Conservation (phyloP, 2,113 vertebrate genomes). For the Salvator merianae region DNA sequence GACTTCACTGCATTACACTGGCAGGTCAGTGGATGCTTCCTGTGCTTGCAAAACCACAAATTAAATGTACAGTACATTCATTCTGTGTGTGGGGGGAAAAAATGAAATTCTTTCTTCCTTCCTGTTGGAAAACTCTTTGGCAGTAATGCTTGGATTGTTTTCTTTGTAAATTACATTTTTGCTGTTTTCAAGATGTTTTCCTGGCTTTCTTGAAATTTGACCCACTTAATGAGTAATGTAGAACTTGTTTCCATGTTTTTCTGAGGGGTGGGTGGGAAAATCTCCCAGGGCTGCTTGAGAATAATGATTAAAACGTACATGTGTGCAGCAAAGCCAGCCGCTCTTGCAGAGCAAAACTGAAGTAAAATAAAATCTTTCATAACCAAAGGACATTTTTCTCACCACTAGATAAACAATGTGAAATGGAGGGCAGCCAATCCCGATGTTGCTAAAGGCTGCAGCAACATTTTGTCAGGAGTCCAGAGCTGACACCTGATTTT, state of each 20-base stretch:
- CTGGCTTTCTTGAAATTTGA: conserved; percentile 83
- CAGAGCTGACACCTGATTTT: conserved; percentile 53
- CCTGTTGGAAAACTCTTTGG: conserved; percentile 83
- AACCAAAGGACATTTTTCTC: conserved; percentile 68
- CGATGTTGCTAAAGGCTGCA: not conserved
- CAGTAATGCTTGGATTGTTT: conserved; percentile 84
- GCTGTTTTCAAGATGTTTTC: conserved; percentile 86
- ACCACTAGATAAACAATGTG: conserved; percentile 56
- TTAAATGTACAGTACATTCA: conserved; percentile 75
- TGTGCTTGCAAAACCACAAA: conserved; percentile 73
- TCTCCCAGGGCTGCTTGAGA: conserved; percentile 78
- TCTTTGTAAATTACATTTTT: conserved; percentile 86
- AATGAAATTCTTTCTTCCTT: conserved; percentile 82
- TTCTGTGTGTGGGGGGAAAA: conserved; percentile 72
- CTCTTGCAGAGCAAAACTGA: conserved; percentile 41
- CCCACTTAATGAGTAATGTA: conserved; percentile 82
- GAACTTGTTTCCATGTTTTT: conserved; percentile 80
- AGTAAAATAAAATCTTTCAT: conserved; percentile 41
- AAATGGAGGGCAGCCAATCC: conserved; percentile 55
- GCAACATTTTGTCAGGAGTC: conserved; percentile 30
- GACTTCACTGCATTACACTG: conserved; percentile 39
- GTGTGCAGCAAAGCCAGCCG: conserved; percentile 74
- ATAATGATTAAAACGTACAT: conserved; percentile 81
- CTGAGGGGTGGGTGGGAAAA: conserved; percentile 51
- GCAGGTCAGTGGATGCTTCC: conserved; percentile 69